A percentile compares a stretch with the other conserved stretches of the same genome.
Evolutionary conservation across 2,888 invertebrate genomes (phyloP).

Genomic region (Boloria euphrosyne): DNA sequence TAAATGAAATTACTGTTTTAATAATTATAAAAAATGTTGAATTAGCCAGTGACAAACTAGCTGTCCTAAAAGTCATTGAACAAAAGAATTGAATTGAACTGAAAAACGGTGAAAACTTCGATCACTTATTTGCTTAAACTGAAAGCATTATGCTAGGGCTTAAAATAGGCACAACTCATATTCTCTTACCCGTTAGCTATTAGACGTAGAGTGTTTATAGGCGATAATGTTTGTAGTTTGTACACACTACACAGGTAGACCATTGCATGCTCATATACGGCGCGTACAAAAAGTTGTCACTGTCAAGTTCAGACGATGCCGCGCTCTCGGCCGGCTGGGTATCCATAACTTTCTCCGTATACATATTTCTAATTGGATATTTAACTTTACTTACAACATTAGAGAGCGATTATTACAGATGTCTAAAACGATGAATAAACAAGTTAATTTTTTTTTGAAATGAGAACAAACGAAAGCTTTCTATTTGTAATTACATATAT

Average conservation of each 20-base stretch:
- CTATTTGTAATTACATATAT: too few species aligned
- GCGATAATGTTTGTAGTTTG: conserved; percentile 24
- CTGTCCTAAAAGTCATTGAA: too few species aligned
- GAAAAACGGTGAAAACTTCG: too few species aligned
- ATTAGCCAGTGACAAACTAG: too few species aligned
- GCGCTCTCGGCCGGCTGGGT: conserved; percentile 34
- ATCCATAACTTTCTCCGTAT: conserved; percentile 32
- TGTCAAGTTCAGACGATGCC: conserved; percentile 32
- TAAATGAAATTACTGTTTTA: too few species aligned
- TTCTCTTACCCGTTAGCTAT: conserved; percentile 22
- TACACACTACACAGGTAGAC: conserved; percentile 22
- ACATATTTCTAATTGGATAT: conserved; percentile 19
- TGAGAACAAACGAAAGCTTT: too few species aligned
- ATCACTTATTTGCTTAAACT: neutral
- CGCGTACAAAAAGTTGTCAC: conserved; percentile 35
- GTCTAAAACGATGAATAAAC: neutral
- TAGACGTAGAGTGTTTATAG: conserved; percentile 35
- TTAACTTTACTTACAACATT: conserved; percentile 10
- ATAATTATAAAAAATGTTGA: too few species aligned
- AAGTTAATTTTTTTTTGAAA: too few species aligned
- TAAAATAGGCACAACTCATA: neutral
- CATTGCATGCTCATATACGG: conserved; percentile 38
- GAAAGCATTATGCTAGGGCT: neutral
- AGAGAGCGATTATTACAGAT: conserved; percentile 7
- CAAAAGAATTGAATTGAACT: too few species aligned